These are phyloP conservation scores for Trachelus tabidus DNA, from an alignment of 2,888 invertebrate genomes.

Conservation along the genomic window DNA sequence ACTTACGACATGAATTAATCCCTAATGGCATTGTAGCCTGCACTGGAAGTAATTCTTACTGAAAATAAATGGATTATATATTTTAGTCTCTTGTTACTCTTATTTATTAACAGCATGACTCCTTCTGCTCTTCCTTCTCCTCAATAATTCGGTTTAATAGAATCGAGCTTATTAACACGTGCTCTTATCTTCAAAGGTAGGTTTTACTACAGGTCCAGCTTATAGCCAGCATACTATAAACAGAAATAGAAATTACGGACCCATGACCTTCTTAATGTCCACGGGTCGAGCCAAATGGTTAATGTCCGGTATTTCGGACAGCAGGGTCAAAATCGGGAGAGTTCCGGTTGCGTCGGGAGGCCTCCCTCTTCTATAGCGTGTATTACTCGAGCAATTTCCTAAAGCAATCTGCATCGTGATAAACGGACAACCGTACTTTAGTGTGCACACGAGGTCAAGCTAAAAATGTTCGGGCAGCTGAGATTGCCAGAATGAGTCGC, in stretches of 20 bases:
- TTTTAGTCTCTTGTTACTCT: background rate
- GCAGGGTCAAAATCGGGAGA: slow-evolving; percentile 29
- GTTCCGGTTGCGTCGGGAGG: slow-evolving; percentile 21
- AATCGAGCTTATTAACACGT: no score
- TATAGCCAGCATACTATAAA: background rate
- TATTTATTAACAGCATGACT: background rate
- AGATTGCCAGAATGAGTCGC: no score
- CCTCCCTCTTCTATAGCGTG: slow-evolving; percentile 4
- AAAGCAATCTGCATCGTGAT: slow-evolving; percentile 22
- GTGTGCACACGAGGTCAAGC: background rate
- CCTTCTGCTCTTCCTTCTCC: background rate
- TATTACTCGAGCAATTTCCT: slow-evolving; percentile 22
- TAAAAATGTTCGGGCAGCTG: background rate
- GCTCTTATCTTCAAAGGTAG: no score
- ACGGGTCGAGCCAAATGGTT: slow-evolving; percentile 28
- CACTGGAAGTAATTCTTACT: background rate
- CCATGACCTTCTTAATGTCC: slow-evolving; percentile 27
- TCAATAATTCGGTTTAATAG: background rate
- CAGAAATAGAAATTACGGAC: slow-evolving; percentile 25
- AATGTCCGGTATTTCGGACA: slow-evolving; percentile 32
- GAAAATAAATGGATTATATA: background rate
- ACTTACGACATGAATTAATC: background rate
- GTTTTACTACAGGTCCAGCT: no score
- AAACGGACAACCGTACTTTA: background rate
- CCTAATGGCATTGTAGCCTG: background rate